These are phyloP conservation scores for Agelaius phoeniceus DNA, from an alignment of 2,113 vertebrate genomes.

Conservation along the genomic window DNA sequence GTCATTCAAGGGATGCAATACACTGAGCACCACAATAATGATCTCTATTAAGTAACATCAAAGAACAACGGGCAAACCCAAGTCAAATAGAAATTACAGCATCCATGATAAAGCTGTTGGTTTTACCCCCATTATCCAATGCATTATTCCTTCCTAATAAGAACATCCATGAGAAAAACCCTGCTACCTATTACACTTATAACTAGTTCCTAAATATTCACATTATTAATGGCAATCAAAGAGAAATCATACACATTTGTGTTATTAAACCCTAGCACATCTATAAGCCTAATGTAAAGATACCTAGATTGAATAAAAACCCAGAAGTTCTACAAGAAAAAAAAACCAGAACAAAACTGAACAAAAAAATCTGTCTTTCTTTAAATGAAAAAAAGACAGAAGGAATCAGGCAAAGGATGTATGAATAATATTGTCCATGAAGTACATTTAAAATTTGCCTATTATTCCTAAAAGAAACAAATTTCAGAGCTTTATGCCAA, in stretches of 20 bases:
- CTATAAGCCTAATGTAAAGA: background rate
- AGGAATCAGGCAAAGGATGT: background rate
- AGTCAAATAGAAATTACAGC: background rate
- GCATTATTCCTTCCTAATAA: background rate
- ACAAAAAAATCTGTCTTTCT: background rate
- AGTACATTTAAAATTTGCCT: background rate
- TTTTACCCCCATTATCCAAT: background rate
- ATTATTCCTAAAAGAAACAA: background rate
- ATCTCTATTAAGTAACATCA: background rate
- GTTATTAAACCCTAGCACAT: background rate
- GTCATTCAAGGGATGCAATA: background rate
- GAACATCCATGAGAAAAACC: background rate
- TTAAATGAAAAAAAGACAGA: background rate
- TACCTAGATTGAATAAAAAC: background rate
- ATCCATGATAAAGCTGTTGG: background rate
- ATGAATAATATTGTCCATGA: background rate
- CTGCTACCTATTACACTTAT: background rate
- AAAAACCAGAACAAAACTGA: background rate
- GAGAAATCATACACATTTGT: background rate
- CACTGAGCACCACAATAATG: background rate
- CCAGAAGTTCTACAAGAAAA: background rate
- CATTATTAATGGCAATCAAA: background rate
- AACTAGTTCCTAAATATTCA: background rate
- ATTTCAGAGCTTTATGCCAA: background rate
- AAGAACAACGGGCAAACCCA: background rate